Conservation (phyloP, 2,797 vertebrate genomes). For the Hyperoplus immaculatus region DNA sequence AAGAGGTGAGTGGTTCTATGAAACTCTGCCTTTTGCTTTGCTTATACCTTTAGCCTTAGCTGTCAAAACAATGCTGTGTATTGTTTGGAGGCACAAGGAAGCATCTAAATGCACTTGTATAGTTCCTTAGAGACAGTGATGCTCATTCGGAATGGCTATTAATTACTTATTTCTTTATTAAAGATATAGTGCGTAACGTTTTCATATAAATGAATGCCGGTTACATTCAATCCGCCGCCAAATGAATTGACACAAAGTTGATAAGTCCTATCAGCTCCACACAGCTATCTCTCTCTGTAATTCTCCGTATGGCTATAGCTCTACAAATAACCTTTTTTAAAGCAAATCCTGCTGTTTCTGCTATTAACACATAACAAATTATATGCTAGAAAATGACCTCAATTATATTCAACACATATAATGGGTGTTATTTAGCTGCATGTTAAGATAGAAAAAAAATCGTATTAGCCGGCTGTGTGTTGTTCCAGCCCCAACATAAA, state of each 20-base stretch:
- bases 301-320: too few species aligned
- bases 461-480: too few species aligned
- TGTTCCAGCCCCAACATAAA: constrained; percentile 1
- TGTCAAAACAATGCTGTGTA: neutral
- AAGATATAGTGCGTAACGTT: too few species aligned
- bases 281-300: too few species aligned
- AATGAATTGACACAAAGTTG: too few species aligned
- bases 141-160: rapidly evolving
- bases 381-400: neutral
- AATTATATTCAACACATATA: neutral
- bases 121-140: neutral
- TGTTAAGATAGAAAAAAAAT: neutral
- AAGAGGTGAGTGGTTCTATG: constrained; percentile 49
- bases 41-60: too few species aligned
- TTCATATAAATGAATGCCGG: too few species aligned
- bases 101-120: neutral
- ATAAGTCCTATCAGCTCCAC: too few species aligned
- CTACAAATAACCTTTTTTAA: neutral
- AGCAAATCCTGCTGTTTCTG: neutral
- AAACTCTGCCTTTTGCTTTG: constrained; percentile 19
- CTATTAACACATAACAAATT: neutral
- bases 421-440: neutral
- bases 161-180: neutral
- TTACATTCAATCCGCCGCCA: too few species aligned
- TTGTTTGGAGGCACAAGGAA: neutral